A percentile compares a stretch with the other conserved stretches of the same genome.
These are phyloP conservation scores for Sorex araneus DNA, from an alignment of 2,113 vertebrate species.

Conservation along the genomic window DNA sequence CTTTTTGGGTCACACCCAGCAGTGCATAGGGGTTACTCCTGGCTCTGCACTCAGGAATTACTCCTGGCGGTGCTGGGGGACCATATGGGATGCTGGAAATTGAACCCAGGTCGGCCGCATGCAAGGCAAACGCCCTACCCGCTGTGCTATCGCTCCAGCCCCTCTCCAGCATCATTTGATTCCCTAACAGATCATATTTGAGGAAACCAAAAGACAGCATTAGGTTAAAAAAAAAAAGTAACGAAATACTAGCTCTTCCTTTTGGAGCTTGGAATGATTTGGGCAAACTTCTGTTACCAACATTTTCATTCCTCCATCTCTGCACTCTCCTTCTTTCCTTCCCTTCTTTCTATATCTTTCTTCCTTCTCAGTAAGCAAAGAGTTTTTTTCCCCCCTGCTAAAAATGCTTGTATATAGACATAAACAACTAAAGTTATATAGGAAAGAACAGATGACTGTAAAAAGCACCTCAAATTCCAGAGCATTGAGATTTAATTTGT, in stretches of 20 bases:
- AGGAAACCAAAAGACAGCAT: too few species aligned
- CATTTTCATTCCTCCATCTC: not conserved
- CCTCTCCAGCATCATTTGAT: too few species aligned
- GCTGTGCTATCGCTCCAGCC: too few species aligned
- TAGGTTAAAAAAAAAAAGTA: too few species aligned
- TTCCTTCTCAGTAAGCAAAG: slow-evolving; percentile 30
- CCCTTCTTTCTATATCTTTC: not conserved
- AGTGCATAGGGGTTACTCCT: too few species aligned
- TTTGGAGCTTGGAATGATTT: not conserved
- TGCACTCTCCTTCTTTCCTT: not conserved
- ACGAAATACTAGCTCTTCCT: not conserved
- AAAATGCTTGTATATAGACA: not conserved
- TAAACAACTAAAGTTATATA: not conserved
- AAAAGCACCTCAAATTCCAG: slow-evolving; percentile 29
- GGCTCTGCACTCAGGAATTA: too few species aligned
- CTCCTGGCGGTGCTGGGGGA: too few species aligned
- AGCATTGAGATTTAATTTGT: not conserved
- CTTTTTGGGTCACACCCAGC: too few species aligned
- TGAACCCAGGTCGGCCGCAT: too few species aligned
- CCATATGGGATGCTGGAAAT: too few species aligned
- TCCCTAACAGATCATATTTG: too few species aligned
- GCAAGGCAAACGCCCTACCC: too few species aligned
- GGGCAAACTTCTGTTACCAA: not conserved
- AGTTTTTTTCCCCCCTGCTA: not conserved
- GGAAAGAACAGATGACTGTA: slow-evolving; percentile 36